phyloP scores from a whole-genome alignment of 2,888 invertebrate genomes.

The Magallana nippona region DNA sequence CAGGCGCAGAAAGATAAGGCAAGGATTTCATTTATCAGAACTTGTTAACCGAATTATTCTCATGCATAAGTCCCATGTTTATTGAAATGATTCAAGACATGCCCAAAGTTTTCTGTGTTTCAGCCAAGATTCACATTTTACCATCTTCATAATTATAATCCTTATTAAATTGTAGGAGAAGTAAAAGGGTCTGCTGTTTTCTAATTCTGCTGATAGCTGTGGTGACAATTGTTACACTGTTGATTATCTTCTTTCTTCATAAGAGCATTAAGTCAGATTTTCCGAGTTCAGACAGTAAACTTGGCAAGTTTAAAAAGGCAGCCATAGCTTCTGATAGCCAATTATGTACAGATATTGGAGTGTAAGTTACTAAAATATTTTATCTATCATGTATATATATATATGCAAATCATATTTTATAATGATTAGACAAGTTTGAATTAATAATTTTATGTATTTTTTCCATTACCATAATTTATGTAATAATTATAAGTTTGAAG shows the following conservation, averaged over 20 bases:
- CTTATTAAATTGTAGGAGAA: neutral
- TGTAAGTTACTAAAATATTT: slow-evolving; percentile 54
- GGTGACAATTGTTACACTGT: neutral
- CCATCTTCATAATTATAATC: no score
- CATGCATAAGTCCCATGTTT: no score
- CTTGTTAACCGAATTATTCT: neutral
- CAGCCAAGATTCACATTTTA: no score
- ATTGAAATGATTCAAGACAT: no score
- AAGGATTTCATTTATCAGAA: neutral
- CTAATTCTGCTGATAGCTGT: slow-evolving; percentile 3
- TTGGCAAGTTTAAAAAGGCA: slow-evolving; percentile 67
- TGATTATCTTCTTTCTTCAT: neutral
- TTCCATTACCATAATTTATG: no score
- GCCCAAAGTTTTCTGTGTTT: no score
- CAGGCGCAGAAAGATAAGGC: neutral
- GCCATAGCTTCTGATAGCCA: slow-evolving; percentile 71
- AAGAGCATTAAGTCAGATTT: slow-evolving; percentile 10
- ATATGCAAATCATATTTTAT: no score
- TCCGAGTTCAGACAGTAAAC: slow-evolving; percentile 41
- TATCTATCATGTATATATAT: no score
- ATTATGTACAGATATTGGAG: slow-evolving; percentile 70
- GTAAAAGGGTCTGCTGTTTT: neutral
- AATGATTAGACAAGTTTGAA: neutral
- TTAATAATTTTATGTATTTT: no score
- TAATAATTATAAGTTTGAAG: no score